Percentiles rank a stretch among this genome's conserved stretches.
These are phyloP conservation scores for Catocala sponsa DNA, from an alignment of 2,888 invertebrate genomes.

Conservation along the genomic window DNA sequence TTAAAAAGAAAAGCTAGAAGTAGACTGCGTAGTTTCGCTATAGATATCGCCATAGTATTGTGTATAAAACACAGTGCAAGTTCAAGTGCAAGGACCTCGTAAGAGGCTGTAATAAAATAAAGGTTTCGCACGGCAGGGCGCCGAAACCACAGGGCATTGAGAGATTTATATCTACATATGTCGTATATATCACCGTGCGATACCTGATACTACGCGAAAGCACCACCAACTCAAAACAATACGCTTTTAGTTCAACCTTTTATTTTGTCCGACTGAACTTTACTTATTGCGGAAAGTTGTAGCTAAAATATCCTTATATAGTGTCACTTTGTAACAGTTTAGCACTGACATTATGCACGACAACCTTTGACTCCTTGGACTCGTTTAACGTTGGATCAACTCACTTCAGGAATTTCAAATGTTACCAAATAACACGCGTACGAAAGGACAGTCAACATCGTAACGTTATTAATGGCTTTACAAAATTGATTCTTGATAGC, in stretches of 20 bases:
- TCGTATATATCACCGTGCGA: constrained; percentile 54
- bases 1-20: no score
- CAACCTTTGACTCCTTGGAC: constrained; percentile 25
- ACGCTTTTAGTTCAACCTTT: constrained; percentile 49
- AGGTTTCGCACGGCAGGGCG: constrained; percentile 68
- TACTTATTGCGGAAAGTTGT: constrained; percentile 27
- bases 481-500: constrained; percentile 10
- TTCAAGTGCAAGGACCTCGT: constrained; percentile 74
- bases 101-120: constrained; percentile 75
- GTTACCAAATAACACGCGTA: constrained; percentile 6
- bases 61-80: constrained; percentile 49
- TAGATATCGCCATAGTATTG: constrained; percentile 12
- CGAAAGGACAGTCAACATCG: constrained; percentile 18
- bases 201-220: constrained; percentile 58
- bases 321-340: constrained; percentile 33
- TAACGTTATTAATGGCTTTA: constrained; percentile 11
- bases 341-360: constrained; percentile 34
- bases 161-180: constrained; percentile 55
- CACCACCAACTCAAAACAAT: constrained; percentile 57
- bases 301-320: constrained; percentile 21
- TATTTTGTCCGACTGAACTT: constrained; percentile 39
- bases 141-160: constrained; percentile 65
- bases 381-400: not conserved
- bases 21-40: no score
- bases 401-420: no score